phyloP scores from a whole-genome alignment of 2,888 invertebrate genomes.

The Tenthredo amoena region DNA sequence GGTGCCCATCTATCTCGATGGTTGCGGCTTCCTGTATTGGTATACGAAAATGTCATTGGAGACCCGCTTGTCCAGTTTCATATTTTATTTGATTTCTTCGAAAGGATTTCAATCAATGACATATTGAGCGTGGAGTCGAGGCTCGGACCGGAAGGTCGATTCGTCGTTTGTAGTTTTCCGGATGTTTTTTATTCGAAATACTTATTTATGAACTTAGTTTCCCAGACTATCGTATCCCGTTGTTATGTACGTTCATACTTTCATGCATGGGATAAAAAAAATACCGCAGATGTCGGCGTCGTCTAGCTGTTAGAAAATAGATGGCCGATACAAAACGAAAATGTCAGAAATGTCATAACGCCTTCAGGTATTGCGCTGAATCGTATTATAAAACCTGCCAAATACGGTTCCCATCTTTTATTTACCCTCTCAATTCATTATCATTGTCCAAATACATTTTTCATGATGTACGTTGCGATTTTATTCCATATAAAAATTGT shows the following conservation, averaged over 20 bases:
- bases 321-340: not conserved
- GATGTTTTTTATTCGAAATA: slow-evolving; percentile 2
- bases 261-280: not conserved
- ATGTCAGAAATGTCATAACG: not conserved
- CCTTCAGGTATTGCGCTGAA: not conserved
- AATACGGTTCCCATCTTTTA: not conserved
- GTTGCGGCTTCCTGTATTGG: not conserved
- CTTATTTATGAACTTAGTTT: slow-evolving; percentile 2
- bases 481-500: not conserved
- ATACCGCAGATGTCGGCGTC: not conserved
- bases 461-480: not conserved
- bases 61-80: slow-evolving; percentile 8
- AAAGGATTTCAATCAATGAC: slow-evolving; percentile 24
- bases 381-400: not conserved
- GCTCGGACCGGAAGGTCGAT: slow-evolving; percentile 29
- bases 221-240: not conserved
- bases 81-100: slow-evolving; percentile 10
- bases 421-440: not conserved
- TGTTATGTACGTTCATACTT: not conserved
- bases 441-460: not conserved
- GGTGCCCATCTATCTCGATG: not conserved
- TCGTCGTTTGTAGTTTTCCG: slow-evolving; percentile 2
- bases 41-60: slow-evolving; percentile 27
- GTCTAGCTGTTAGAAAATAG: not conserved
- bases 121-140: not conserved